These are phyloP conservation scores for Apodemia zela DNA, from an alignment of 2,888 invertebrate genomes.

Conservation along the genomic window DNA sequence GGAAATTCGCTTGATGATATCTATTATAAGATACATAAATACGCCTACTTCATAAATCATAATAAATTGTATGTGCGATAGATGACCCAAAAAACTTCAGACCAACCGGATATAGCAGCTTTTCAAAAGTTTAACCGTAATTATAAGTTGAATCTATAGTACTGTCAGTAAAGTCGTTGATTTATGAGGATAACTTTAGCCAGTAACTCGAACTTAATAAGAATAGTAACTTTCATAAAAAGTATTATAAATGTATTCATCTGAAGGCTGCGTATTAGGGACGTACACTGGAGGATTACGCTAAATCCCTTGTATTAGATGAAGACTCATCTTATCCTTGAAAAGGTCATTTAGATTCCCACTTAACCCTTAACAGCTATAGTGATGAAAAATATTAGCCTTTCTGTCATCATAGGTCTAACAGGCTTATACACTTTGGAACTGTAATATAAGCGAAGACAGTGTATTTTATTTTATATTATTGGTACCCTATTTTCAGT, in stretches of 20 bases:
- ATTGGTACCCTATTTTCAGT: too few species aligned
- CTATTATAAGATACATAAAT: neutral
- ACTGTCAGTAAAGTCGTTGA: constrained; percentile 1
- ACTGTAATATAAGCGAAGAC: neutral
- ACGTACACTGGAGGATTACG: constrained; percentile 3
- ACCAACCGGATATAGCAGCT: neutral
- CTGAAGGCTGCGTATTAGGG: constrained; percentile 4
- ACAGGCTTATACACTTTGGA: neutral
- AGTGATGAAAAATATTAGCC: neutral
- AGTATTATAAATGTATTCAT: constrained; percentile 4
- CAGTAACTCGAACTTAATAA: neutral
- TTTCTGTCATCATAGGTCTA: neutral
- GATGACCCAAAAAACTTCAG: neutral
- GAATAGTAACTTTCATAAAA: constrained; percentile 7
- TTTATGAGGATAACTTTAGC: constrained; percentile 4
- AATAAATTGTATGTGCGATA: neutral
- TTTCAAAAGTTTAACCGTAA: neutral
- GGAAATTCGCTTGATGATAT: neutral
- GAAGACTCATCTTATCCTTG: constrained; percentile 3
- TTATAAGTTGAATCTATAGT: neutral
- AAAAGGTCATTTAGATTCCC: constrained; percentile 8
- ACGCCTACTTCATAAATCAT: neutral
- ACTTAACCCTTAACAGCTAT: neutral
- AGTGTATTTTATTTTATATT: too few species aligned
- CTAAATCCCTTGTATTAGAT: constrained; percentile 11